phyloP scores from a whole-genome alignment of 2,888 invertebrate genomes.

The Nipponacmea schrenckii region DNA sequence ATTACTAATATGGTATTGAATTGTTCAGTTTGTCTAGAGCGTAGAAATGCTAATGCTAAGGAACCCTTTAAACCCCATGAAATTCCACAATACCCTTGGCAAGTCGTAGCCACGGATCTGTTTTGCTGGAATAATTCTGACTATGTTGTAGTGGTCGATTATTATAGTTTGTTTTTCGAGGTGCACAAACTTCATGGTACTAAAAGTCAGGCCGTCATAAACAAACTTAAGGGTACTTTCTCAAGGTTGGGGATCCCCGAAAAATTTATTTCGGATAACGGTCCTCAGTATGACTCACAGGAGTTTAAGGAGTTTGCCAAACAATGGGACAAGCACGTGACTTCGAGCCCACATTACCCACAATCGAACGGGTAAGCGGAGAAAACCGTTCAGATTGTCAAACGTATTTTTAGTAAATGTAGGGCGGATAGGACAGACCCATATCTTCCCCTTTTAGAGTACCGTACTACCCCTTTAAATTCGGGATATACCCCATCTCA shows the following conservation, averaged over 20 bases:
- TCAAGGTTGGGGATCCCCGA: constrained; percentile 32
- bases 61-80: no score
- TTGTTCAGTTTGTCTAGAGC: no score
- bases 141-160: constrained; percentile 30
- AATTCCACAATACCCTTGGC: no score
- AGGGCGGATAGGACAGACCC: background rate
- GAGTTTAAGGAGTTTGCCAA: constrained; percentile 28
- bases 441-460: no score
- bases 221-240: constrained; percentile 25
- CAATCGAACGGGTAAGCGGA: constrained; percentile 28
- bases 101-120: no score
- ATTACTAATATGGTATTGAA: no score
- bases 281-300: constrained; percentile 25
- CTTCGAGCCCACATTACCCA: constrained; percentile 26
- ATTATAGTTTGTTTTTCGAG: constrained; percentile 26
- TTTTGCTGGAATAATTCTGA: constrained; percentile 1
- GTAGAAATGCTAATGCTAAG: no score
- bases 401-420: constrained; percentile 26
- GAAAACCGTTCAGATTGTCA: constrained; percentile 30
- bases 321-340: constrained; percentile 24
- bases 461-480: no score
- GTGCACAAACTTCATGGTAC: constrained; percentile 25
- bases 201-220: constrained; percentile 22
- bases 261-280: constrained; percentile 27
- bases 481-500: no score